These are phyloP conservation scores for Azorinus chamasolen DNA, from an alignment of 2,888 invertebrate genomes.

Conservation along the genomic window DNA sequence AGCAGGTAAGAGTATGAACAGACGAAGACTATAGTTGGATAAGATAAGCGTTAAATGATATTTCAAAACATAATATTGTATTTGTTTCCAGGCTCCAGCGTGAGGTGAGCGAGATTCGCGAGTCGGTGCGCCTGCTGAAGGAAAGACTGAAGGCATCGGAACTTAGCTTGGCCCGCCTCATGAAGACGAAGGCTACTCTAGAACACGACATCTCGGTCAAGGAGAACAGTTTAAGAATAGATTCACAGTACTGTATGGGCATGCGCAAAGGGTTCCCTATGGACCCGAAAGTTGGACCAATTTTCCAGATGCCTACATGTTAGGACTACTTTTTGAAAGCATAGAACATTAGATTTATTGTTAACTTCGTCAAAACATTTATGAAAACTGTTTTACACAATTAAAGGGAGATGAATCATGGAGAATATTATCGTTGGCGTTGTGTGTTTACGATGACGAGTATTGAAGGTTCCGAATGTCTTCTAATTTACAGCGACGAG, in stretches of 20 bases:
- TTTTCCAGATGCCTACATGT: slow-evolving; percentile 85
- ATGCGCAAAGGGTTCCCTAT: slow-evolving; percentile 95
- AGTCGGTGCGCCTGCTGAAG: slow-evolving; percentile 93
- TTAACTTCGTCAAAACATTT: slow-evolving; percentile 28
- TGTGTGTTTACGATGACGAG: background rate
- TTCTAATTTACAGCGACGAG: background rate
- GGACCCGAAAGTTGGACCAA: slow-evolving; percentile 86
- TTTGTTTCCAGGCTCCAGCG: slow-evolving; percentile 90
- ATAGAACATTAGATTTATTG: slow-evolving; percentile 17
- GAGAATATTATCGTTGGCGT: background rate
- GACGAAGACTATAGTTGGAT: no score
- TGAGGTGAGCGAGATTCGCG: slow-evolving; percentile 95
- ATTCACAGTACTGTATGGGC: slow-evolving; percentile 97
- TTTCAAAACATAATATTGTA: no score
- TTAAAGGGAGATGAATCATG: no score
- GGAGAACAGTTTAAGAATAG: slow-evolving; percentile 95
- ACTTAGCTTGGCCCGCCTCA: slow-evolving; percentile 87
- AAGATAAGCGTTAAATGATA: no score
- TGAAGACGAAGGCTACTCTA: slow-evolving; percentile 93
- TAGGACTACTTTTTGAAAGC: slow-evolving; percentile 41
- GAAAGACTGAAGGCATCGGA: slow-evolving; percentile 91
- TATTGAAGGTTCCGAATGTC: background rate
- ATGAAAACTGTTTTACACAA: slow-evolving; percentile 1
- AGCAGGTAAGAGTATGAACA: no score
- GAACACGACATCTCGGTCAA: slow-evolving; percentile 95